Evolutionary conservation across 2,797 vertebrate genomes (phyloP).

Genomic region (Eulemur coronatus): DNA sequence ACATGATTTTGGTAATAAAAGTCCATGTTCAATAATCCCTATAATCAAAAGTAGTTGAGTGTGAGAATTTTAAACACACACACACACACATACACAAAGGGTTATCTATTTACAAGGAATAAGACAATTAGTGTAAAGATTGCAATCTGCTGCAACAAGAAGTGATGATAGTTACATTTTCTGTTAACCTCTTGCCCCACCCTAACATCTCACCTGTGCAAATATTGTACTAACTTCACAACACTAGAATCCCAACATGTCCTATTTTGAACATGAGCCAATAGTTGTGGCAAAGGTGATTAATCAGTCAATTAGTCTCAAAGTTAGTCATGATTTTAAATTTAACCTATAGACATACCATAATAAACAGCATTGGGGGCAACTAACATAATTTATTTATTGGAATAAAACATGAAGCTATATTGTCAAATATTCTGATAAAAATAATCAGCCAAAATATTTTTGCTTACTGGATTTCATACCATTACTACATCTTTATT

Average conservation of each 20-base stretch:
- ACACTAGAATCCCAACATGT: not conserved
- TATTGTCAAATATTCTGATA: constrained; percentile 3
- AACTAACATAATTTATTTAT: not conserved
- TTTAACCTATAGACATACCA: not conserved
- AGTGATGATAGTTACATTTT: not conserved
- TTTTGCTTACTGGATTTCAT: constrained; percentile 13
- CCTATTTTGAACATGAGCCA: not conserved
- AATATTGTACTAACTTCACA: not conserved
- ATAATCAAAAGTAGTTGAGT: not conserved
- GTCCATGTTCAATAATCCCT: not conserved
- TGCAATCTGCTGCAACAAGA: not conserved
- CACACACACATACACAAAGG: not conserved
- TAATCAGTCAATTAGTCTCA: not conserved
- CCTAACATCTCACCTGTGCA: not conserved
- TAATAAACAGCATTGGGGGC: not conserved
- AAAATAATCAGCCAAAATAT: constrained; percentile 39
- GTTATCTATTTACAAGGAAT: not conserved
- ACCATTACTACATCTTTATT: constrained; percentile 6
- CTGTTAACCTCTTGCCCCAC: not conserved
- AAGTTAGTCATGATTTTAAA: constrained; percentile 12
- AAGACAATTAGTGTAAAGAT: not conserved
- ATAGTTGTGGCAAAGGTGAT: not conserved
- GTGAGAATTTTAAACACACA: not conserved
- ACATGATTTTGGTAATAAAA: not conserved
- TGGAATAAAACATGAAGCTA: not conserved